Conservation (phyloP, 2,113 vertebrate genomes). For the Amphilophus citrinellus region DNA sequence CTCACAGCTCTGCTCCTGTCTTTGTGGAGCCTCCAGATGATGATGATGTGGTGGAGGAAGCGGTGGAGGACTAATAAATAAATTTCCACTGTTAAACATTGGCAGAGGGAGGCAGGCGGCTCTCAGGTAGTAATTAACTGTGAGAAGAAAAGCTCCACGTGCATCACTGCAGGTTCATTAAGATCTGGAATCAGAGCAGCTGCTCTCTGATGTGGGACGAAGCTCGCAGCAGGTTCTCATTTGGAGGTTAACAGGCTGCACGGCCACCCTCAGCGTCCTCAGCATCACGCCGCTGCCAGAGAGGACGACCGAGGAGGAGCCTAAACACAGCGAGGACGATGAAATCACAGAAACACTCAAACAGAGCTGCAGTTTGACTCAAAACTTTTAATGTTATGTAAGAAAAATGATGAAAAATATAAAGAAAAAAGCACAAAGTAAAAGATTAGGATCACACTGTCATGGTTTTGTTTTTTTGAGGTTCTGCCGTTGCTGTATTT, state of each 20-base stretch:
- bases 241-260: neutral
- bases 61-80: conserved; percentile 65
- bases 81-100: conserved; percentile 79
- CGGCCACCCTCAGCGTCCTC: too few species aligned
- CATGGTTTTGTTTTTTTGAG: too few species aligned
- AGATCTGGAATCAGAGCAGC: neutral
- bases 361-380: too few species aligned
- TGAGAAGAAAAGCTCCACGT: neutral
- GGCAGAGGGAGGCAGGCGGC: conserved; percentile 81
- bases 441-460: too few species aligned
- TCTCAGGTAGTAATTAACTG: neutral
- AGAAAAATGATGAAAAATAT: too few species aligned
- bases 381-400: too few species aligned
- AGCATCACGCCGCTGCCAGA: neutral
- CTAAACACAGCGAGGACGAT: too few species aligned
- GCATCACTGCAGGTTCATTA: neutral
- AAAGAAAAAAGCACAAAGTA: too few species aligned
- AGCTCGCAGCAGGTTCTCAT: neutral
- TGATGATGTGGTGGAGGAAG: conserved; percentile 56
- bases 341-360: too few species aligned
- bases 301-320: too few species aligned
- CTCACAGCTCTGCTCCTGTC: neutral
- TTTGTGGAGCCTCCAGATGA: conserved; percentile 51
- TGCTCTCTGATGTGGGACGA: conserved; percentile 9
- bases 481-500: too few species aligned